Evolutionary conservation across 1,140 invertebrate species (phyloP).

Genomic region (Mycetomoellerius zeteki): DNA sequence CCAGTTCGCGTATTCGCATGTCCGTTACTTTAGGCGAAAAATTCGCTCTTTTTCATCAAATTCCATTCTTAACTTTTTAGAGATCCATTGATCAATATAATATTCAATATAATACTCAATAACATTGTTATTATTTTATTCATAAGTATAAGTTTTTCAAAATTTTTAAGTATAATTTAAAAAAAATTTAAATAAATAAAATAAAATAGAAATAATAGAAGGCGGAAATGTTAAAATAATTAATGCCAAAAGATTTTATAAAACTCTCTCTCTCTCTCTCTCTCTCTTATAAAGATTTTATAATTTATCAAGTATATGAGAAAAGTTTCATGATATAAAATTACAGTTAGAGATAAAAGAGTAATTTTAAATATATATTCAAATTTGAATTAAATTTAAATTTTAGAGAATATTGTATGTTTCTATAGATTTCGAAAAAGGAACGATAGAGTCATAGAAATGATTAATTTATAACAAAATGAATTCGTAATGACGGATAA

Average conservation of each 20-base stretch:
- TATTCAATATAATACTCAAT: not conserved
- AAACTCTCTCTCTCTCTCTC: too few relatives aligned
- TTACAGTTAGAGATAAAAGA: not conserved
- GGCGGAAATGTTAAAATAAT: not conserved
- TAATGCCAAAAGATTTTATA: not conserved
- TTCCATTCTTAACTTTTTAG: not conserved
- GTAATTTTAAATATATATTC: not conserved
- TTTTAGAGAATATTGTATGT: not conserved
- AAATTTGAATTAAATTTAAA: slow-evolving; percentile 6
- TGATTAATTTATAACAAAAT: not conserved
- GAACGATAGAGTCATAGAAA: not conserved
- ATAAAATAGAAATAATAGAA: not conserved
- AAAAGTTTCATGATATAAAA: not conserved
- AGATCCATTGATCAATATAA: slow-evolving; percentile 7
- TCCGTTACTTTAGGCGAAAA: slow-evolving; percentile 49
- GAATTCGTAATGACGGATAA: not conserved
- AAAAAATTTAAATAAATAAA: not conserved
- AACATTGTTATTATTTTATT: slow-evolving; percentile 4
- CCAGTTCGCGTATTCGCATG: slow-evolving; percentile 71
- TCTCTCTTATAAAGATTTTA: not conserved
- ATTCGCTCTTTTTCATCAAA: slow-evolving; percentile 41
- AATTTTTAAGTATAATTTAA: not conserved
- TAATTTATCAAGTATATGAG: not conserved
- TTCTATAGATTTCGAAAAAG: not conserved
- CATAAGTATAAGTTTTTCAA: not conserved